A percentile compares a stretch with the other conserved stretches of the same genome.
These are phyloP conservation scores for Cylindroiulus punctatus DNA, from an alignment of 2,888 invertebrate species.

Conservation along the genomic window DNA sequence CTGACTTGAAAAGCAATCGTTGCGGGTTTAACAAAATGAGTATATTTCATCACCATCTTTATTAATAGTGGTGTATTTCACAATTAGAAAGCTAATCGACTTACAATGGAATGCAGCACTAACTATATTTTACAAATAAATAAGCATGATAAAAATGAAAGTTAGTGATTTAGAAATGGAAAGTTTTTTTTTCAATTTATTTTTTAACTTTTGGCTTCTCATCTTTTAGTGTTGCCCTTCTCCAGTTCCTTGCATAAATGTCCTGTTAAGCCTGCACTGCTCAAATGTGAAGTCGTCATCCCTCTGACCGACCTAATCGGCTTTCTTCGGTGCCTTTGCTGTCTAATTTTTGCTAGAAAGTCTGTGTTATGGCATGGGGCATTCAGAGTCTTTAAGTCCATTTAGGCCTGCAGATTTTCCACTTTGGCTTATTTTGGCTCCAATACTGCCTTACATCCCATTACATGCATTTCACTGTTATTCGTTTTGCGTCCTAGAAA, in stretches of 20 bases:
- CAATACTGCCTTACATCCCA: conserved; percentile 28
- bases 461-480: conserved; percentile 49
- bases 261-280: background rate
- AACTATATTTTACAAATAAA: too few species aligned
- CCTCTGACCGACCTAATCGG: conserved; percentile 33
- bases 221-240: too few species aligned
- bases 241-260: background rate
- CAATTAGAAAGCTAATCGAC: too few species aligned
- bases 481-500: conserved; percentile 48
- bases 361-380: conserved; percentile 12
- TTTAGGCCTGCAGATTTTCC: conserved; percentile 30
- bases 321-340: conserved; percentile 30
- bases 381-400: background rate
- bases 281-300: background rate
- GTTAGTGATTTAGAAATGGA: too few species aligned
- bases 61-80: too few species aligned
- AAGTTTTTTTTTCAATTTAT: too few species aligned
- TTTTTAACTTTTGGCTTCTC: background rate
- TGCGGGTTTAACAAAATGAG: too few species aligned
- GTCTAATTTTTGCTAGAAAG: background rate
- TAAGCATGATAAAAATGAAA: too few species aligned
- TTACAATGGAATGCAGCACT: too few species aligned
- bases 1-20: too few species aligned
- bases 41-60: too few species aligned
- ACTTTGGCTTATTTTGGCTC: conserved; percentile 34